Evolutionary conservation across 53 echinoderm and acorn worm genomes (phyloP), one percentile per base, ranked within the genome.

Genomic region (Mesocentrotus franciscanus): DNA sequence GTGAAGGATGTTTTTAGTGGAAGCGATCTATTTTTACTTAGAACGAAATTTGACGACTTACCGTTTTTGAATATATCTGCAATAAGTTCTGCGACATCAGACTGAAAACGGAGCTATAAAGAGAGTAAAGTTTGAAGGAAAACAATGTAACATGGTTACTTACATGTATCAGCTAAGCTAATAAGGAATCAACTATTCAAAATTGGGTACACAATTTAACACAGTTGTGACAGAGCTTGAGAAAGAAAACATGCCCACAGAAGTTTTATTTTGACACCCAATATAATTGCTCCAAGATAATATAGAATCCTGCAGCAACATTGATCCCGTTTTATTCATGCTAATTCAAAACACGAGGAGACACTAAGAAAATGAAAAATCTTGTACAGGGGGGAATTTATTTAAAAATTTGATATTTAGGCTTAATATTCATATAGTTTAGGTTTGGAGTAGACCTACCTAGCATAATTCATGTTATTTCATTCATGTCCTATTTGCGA

Each of bases 21-120:
- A 49, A 49, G 49, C 3, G 49, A 49, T 49, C 49, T 64, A 18
- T 64, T n/a, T n/a, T n/a, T 5, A 64, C 64, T 12, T 20, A 64
- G 64, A 64, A 64, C 16, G 64, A 16, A 18, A 64, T 64, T 16
- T 16, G 34, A 84, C 20, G 8, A 30, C 90, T 90, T 55, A 90
- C 90, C 90, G 60, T 90, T 90, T 90, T 90, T 90, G 90, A 90
- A 90, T 16, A 90, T 57, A 59, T 90, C 90, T 90, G 90, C 90
- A 60, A 90, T 90, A 90, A 90, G 90, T 90, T 90, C 90, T 30
- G 90, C 55, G 15, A 90, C 59, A 33, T 90, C 90, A 55, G 90
- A 61, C 8, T 90, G 90, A 26, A 90, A 60, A 57, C 90, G 90
- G 29, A 90, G 90, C 90, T 90, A 29, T 60, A 29, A 30, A 29